Base-by-base conservation (phyloP, 2,113 vertebrate genomes). In the Lampris megalopsis region DNA sequence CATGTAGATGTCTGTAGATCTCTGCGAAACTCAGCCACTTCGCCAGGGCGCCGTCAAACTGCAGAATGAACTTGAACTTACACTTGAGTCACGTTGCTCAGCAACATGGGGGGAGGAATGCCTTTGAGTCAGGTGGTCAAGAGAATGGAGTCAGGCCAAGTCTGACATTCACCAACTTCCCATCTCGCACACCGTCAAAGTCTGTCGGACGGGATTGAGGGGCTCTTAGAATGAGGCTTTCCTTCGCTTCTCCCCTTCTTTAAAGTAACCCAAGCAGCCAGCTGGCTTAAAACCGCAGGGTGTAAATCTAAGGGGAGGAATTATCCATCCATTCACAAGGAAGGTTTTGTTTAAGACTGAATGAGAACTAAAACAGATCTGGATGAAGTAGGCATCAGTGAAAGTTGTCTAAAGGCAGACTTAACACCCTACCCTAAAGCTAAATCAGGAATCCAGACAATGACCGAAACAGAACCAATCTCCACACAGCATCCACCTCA, bases 41-140 rank as follows among this genome's bases (percentile, higher is more conserved):
- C 73, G 48, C 24, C 53, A 60, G 79, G 71, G 71, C 42, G 64
- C 76, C 60, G 73, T 78, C 60, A 79, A 61, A 77, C 74, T 69
- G 67, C 54, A 81, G 73, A 81, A 82, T 57, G 80, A 68, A 69
- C 68, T 52, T 1, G 57, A 56, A 24, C 5, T 52, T 53, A 49
- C 61, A 81, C 75, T 76, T 69, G 70, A 63, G 45, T 75, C 24
- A 2, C 0, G 86, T 88, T 86, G 72, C 87, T 70, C 24, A 47
- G 90, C 56, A 73, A 83, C 82, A 7, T 0, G 0, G 42, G 38
- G 41, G 73, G 62, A 83, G 73, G 89, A 89, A 89, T 86, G 61
- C 42, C 75, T 83, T 86, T 84, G 72, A 87, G 66, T 63, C 40
- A 38, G 38, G 6, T 4, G 24, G 50, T 10, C 58, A 2, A 61